A percentile compares a stretch with the other conserved stretches of the same genome.
Evolutionary conservation across 92 coral and sea anemone genomes (phyloP).

Genomic region (Plumapathes pennacea): DNA sequence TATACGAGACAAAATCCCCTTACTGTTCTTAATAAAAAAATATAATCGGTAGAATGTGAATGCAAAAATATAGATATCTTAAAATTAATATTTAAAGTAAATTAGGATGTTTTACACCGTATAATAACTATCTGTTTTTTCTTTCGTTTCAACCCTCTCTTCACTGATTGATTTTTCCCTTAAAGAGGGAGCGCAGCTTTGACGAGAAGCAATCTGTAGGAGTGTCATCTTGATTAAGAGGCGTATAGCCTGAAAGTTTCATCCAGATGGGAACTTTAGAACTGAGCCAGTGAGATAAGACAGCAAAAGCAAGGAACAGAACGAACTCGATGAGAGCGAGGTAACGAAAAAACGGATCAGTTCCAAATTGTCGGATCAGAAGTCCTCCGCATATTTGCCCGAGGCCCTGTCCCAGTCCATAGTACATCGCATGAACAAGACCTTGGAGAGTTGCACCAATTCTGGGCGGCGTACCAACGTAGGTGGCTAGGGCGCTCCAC

Average conservation of each 20-base stretch:
- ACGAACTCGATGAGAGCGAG: conserved; percentile 68
- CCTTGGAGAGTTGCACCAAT: conserved; percentile 99
- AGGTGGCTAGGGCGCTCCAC: conserved; percentile 88
- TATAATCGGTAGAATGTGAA: too few relatives aligned
- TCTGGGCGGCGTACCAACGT: conserved; percentile 91
- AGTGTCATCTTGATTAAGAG: too few relatives aligned
- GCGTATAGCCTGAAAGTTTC: conserved; percentile 63
- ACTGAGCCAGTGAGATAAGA: conserved; percentile 38
- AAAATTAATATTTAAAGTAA: too few relatives aligned
- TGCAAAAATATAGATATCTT: too few relatives aligned
- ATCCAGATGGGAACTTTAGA: conserved; percentile 73
- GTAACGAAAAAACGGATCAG: conserved; percentile 65
- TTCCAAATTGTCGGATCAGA: conserved; percentile 60
- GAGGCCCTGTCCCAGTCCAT: conserved; percentile 87
- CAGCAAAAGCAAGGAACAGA: conserved; percentile 46
- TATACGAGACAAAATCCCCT: too few relatives aligned
- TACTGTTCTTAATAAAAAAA: too few relatives aligned
- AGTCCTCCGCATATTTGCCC: conserved; percentile 86
- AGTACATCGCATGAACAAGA: conserved; percentile 78
- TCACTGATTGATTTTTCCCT: too few relatives aligned
- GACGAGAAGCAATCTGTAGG: too few relatives aligned
- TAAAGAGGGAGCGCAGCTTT: too few relatives aligned
- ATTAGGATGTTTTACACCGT: too few relatives aligned
- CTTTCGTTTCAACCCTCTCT: too few relatives aligned
- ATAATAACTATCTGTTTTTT: too few relatives aligned